Evolutionary conservation across 1,140 invertebrate genomes (phyloP).

Genomic region (Rhyacophila brunnea): DNA sequence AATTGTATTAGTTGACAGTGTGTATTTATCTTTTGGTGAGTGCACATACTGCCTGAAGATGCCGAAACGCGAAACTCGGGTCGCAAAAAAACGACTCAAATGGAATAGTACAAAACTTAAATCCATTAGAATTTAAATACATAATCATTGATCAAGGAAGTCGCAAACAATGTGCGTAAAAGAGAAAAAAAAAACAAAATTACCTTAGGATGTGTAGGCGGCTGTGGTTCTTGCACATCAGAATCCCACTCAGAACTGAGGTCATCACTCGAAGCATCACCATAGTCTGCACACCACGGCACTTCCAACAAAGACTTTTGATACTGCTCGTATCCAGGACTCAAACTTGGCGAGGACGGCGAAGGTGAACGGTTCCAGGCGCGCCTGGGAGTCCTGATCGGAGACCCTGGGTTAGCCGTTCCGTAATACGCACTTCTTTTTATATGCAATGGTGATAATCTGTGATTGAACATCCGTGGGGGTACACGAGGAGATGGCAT

Average conservation of each 20-base stretch:
- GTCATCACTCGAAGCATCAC: constrained; percentile 83
- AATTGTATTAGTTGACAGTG: too few relatives aligned
- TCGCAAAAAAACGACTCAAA: too few relatives aligned
- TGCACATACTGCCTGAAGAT: too few relatives aligned
- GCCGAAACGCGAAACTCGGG: too few relatives aligned
- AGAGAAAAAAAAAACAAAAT: background rate
- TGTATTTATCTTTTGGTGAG: too few relatives aligned
- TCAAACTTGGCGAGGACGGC: constrained; percentile 47
- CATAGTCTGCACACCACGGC: constrained; percentile 71
- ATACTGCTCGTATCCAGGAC: constrained; percentile 77
- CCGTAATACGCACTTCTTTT: constrained; percentile 6
- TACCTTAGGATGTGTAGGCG: constrained; percentile 41
- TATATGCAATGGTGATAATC: constrained; percentile 12
- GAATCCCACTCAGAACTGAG: constrained; percentile 88
- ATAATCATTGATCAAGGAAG: too few relatives aligned
- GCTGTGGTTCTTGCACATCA: constrained; percentile 62
- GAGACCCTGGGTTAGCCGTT: constrained; percentile 39
- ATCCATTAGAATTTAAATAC: too few relatives aligned
- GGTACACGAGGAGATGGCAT: background rate
- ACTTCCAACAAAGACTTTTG: constrained; percentile 72
- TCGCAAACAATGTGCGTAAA: too few relatives aligned
- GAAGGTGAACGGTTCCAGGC: constrained; percentile 48
- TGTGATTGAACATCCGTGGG: constrained; percentile 5
- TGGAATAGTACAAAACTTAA: too few relatives aligned
- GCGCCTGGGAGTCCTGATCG: constrained; percentile 31